A percentile compares a stretch with the other conserved stretches of the same genome.
These are phyloP conservation scores for Crax fasciolata DNA, from an alignment of 2,797 vertebrate genomes.

Conservation along the genomic window DNA sequence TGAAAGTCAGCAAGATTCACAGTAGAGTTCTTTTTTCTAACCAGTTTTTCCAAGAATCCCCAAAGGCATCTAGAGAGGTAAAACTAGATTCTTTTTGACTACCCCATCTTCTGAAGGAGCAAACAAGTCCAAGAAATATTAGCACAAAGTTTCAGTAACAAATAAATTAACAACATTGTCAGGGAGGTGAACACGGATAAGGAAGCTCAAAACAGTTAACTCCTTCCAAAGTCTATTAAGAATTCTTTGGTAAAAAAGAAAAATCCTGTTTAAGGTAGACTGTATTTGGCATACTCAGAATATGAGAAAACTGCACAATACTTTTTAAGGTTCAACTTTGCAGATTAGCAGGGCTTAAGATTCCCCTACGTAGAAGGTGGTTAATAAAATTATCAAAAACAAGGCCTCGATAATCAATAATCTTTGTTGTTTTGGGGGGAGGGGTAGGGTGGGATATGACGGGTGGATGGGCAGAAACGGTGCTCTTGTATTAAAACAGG, in stretches of 20 bases:
- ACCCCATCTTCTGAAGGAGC: not conserved
- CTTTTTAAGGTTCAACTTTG: not conserved
- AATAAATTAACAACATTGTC: not conserved
- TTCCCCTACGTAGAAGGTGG: not conserved
- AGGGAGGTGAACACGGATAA: not conserved
- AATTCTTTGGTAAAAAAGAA: not conserved
- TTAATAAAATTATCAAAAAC: not conserved
- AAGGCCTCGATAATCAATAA: not conserved
- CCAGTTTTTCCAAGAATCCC: not conserved
- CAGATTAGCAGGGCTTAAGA: not conserved
- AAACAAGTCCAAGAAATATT: not conserved
- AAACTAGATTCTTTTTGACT: not conserved
- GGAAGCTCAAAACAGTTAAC: not conserved
- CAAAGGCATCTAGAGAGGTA: not conserved
- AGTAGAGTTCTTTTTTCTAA: not conserved
- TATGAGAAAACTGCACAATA: not conserved
- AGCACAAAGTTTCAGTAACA: not conserved
- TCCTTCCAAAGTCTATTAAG: not conserved
- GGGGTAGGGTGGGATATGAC: too few species aligned
- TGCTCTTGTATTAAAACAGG: not conserved
- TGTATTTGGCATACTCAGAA: not conserved
- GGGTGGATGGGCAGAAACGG: too few species aligned
- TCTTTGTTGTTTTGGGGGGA: too few species aligned
- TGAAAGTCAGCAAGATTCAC: not conserved
- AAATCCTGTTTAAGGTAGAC: not conserved